A percentile compares a stretch with the other conserved stretches of the same genome.
Conservation (phyloP, 92 coral and sea anemone genomes). For the Paramuricea clavata region DNA sequence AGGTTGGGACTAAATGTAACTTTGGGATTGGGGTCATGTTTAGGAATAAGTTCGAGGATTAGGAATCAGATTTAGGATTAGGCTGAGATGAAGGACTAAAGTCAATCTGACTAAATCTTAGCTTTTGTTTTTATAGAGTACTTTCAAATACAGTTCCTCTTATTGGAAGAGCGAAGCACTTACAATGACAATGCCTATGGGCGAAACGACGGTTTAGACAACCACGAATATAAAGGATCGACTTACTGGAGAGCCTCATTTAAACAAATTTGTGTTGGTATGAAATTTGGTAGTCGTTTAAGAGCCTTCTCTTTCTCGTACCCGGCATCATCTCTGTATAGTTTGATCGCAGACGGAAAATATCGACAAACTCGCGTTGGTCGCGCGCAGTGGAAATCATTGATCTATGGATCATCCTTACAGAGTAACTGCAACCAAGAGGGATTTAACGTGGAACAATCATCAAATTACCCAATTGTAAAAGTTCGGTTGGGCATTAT, state of each 20-base stretch:
- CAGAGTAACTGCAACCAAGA: background rate
- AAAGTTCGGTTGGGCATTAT: constrained; percentile 29
- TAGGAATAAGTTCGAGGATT: no score
- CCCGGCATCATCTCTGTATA: constrained; percentile 21
- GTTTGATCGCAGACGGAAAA: constrained; percentile 32
- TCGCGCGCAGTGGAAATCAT: constrained; percentile 19
- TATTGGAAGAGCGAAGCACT: background rate
- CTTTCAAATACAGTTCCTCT: background rate
- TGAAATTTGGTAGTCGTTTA: background rate
- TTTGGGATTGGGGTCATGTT: no score
- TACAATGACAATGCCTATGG: background rate
- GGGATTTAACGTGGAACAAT: background rate
- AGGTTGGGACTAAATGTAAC: no score
- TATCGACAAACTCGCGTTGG: constrained; percentile 10
- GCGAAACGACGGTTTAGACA: background rate
- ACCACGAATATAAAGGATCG: background rate
- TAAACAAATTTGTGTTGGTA: constrained; percentile 13
- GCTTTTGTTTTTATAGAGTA: background rate
- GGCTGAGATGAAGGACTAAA: background rate
- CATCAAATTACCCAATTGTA: no score
- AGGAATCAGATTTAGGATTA: no score
- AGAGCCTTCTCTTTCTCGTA: constrained; percentile 3
- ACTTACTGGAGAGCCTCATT: constrained; percentile 10
- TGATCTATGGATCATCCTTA: background rate
- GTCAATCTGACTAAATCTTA: background rate